Percentiles rank a stretch among this genome's conserved stretches.
phyloP scores from a whole-genome alignment of 2,888 invertebrate genomes.

The Lumbricus terrestris region DNA sequence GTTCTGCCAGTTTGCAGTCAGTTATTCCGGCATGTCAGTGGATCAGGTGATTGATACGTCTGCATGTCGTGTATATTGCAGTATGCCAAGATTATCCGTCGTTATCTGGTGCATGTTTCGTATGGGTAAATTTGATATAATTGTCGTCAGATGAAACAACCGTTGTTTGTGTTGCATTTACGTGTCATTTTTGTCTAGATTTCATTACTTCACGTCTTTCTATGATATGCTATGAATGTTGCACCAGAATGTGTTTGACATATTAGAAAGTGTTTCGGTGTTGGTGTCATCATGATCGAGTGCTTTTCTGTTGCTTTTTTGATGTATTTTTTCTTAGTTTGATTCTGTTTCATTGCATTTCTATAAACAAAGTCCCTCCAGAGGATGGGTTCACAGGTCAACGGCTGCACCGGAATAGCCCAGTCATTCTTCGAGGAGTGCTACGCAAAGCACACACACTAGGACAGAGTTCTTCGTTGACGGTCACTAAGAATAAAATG shows the following conservation, averaged over 20 bases:
- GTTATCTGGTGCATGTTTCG: not conserved
- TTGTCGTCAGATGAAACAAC: not conserved
- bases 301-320: not conserved
- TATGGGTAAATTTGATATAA: not conserved
- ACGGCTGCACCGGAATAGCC: slow-evolving; percentile 8
- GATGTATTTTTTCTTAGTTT: not conserved
- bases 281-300: not conserved
- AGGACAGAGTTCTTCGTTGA: not conserved
- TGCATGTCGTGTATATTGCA: not conserved
- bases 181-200: not conserved
- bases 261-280: not conserved
- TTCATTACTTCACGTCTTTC: not conserved
- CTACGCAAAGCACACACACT: not conserved
- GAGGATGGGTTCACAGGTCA: not conserved
- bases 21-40: not conserved
- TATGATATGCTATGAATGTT: not conserved
- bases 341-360: not conserved
- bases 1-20: not conserved
- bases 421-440: slow-evolving; percentile 14
- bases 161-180: slow-evolving; percentile 7
- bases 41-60: not conserved
- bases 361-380: not conserved
- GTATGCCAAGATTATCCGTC: not conserved
- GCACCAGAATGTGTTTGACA: not conserved
- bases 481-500: not conserved